Base-by-base conservation (phyloP, 53 echinoderm and acorn worm genomes). In the Zoroaster sp. region DNA sequence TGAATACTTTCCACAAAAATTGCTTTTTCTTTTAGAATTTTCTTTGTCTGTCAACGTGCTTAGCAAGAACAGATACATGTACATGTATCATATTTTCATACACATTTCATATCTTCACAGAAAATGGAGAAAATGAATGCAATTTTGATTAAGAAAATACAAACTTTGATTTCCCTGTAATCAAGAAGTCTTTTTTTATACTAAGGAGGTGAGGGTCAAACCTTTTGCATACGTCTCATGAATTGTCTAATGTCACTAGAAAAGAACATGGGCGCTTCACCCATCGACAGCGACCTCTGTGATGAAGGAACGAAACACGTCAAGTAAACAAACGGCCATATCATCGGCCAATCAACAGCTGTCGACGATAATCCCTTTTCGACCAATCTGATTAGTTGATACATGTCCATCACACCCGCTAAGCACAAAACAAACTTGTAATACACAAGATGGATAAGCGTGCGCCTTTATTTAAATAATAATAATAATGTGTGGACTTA, bases 211-310 rank as follows among this genome's bases (percentile, higher is more conserved):
- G 36, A 51, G 69, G 20, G 17, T 69, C 85, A 85, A 85, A 92
- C 92, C 92, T 92, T 92, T 72, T 92, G 92, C 54, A 92, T 89
- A 25, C 92, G 79, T 77, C 89, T 75, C 71, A 92, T 79, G 55
- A 92, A 89, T 40, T 89, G 92, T 41, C 80, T 92, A 45, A 92
- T 92, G 65, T 92, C 92, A 35, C 87, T 85, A 40, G 89, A 55
- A 59, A 92, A 92, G 88, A 82, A 92, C 72, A 89, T 73, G 75
- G 92, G 92, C 14, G 83, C 83, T 83, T 92, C 92, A 12, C 92
- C 92, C 59, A 92, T 83, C 4, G 92, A 92, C 89, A 92, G 70
- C 43, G 92, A 92, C 14, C 92, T 77, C 92, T 92, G 92, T 76
- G 71, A 35, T 83, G 45, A 31, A 83, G 52, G 71, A 85, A 51